Conservation (phyloP, 2,888 invertebrate species). For the Cecidostiba fungosa region DNA sequence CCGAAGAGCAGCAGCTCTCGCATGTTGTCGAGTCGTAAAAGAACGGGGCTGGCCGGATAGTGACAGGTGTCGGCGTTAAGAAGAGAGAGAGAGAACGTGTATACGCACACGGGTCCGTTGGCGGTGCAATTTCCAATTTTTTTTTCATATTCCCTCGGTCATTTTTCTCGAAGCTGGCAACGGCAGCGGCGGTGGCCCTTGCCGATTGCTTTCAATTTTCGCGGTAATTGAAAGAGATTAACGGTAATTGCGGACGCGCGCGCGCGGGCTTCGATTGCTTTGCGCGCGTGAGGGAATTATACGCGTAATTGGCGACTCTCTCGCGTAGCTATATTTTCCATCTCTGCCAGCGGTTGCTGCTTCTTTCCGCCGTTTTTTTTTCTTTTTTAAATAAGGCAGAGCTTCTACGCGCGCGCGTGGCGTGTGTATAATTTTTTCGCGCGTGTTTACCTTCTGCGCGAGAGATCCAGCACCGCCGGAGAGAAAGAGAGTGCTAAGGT, state of each 20-base stretch:
- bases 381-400: neutral
- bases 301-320: constrained; percentile 34
- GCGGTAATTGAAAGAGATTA: constrained; percentile 63
- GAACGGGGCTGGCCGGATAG: constrained; percentile 19
- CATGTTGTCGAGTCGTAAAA: constrained; percentile 43
- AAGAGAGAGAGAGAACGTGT: neutral
- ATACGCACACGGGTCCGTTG: neutral
- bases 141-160: neutral
- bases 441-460: constrained; percentile 49
- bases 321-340: neutral
- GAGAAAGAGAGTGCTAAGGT: no score
- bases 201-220: constrained; percentile 63
- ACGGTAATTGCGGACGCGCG: constrained; percentile 57
- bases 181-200: constrained; percentile 30
- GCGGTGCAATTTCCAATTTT: constrained; percentile 20
- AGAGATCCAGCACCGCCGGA: no score
- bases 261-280: constrained; percentile 16
- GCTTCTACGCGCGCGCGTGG: neutral
- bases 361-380: neutral
- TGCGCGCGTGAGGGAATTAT: constrained; percentile 26
- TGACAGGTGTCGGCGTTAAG: constrained; percentile 54
- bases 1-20: constrained; percentile 1
- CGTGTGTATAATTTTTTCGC: constrained; percentile 40
- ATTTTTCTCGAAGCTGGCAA: neutral
- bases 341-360: neutral